Evolutionary conservation across 2,797 vertebrate genomes (phyloP).

Genomic region (Xenopus petersii): DNA sequence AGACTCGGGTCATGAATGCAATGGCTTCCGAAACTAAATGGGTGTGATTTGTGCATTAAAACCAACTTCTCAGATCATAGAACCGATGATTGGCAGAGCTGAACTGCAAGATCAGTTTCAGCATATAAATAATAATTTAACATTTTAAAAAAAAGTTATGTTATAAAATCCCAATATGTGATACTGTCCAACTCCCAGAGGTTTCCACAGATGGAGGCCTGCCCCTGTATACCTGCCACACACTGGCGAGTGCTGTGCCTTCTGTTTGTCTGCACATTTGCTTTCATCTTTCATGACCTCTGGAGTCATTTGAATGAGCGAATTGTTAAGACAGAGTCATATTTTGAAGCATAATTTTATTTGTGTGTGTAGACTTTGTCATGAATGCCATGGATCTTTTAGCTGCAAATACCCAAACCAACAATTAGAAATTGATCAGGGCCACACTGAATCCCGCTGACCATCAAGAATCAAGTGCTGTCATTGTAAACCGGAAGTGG

Average conservation of each 20-base stretch:
- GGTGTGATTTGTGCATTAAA: too few species aligned
- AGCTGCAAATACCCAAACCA: background rate
- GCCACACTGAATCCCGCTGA: background rate
- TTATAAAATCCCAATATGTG: too few species aligned
- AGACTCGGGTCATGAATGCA: too few species aligned
- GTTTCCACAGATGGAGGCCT: background rate
- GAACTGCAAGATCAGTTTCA: too few species aligned
- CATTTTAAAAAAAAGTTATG: too few species aligned
- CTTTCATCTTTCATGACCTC: constrained; percentile 56
- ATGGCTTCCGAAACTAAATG: too few species aligned
- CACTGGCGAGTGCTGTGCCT: background rate
- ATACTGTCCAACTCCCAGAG: too few species aligned
- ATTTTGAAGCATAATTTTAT: constrained; percentile 42
- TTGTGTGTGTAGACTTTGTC: constrained; percentile 39
- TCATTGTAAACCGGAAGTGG: too few species aligned
- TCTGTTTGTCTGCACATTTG: constrained; percentile 37
- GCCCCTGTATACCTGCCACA: background rate
- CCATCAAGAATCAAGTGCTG: too few species aligned
- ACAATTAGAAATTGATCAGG: background rate
- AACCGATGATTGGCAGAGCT: too few species aligned
- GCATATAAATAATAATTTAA: too few species aligned
- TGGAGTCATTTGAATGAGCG: constrained; percentile 51
- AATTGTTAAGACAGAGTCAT: constrained; percentile 28
- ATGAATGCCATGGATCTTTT: constrained; percentile 8
- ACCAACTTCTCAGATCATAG: too few species aligned